These are phyloP conservation scores for Drosophila kohkoa DNA, from an alignment of 1,140 invertebrate genomes.

Conservation along the genomic window DNA sequence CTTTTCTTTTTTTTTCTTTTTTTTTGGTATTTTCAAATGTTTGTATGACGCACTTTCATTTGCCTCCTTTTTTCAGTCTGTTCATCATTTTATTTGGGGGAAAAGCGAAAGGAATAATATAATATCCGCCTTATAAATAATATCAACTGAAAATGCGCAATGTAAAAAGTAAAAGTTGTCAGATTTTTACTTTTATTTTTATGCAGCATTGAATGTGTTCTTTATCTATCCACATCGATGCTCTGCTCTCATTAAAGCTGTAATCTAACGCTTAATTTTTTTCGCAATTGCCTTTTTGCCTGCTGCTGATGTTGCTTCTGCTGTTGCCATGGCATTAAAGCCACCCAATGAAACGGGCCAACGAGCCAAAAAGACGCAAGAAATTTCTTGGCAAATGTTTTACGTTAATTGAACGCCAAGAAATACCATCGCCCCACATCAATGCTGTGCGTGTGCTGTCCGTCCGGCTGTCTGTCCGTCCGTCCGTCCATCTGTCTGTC, in stretches of 20 bases:
- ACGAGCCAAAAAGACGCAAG: slow-evolving; percentile 39
- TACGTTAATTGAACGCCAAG: slow-evolving; percentile 75
- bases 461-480: not conserved
- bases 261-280: slow-evolving; percentile 19
- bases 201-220: no score
- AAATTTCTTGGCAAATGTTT: slow-evolving; percentile 76
- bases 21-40: slow-evolving; percentile 15
- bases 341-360: slow-evolving; percentile 21
- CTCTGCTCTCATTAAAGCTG: slow-evolving; percentile 21
- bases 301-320: slow-evolving; percentile 34
- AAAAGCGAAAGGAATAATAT: slow-evolving; percentile 3
- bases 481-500: slow-evolving; percentile 10
- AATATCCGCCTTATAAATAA: not conserved
- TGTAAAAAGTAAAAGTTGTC: slow-evolving; percentile 5
- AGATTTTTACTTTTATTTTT: no score
- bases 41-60: slow-evolving; percentile 47
- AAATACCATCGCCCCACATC: slow-evolving; percentile 48
- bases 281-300: slow-evolving; percentile 1
- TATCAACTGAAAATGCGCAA: not conserved
- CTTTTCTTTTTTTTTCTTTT: not conserved
- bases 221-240: not conserved
- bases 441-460: slow-evolving; percentile 3
- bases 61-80: slow-evolving; percentile 22
- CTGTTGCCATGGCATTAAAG: slow-evolving; percentile 54
- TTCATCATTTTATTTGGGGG: slow-evolving; percentile 2